These are phyloP conservation scores for Athene cunicularia DNA, from an alignment of 2,113 vertebrate species.

Conservation along the genomic window DNA sequence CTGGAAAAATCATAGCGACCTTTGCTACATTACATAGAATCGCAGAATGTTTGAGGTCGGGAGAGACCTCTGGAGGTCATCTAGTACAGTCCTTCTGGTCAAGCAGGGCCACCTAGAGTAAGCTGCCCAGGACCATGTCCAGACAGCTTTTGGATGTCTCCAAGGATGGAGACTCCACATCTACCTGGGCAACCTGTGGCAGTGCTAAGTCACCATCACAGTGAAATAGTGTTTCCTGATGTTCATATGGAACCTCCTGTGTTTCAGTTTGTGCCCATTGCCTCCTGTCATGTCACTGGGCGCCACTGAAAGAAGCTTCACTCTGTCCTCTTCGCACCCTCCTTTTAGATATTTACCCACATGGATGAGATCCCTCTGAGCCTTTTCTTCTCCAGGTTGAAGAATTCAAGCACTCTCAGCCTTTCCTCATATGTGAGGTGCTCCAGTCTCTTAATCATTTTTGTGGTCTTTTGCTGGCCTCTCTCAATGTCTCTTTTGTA, in stretches of 20 bases:
- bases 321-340: neutral
- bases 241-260: neutral
- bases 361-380: neutral
- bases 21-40: neutral
- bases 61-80: neutral
- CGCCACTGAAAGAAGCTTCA: too few relatives aligned
- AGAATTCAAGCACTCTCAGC: neutral
- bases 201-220: too few relatives aligned
- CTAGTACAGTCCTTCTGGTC: neutral
- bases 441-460: neutral
- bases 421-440: neutral
- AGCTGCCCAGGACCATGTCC: neutral
- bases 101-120: neutral
- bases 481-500: neutral
- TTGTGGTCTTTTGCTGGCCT: neutral
- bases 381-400: neutral
- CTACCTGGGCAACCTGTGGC: neutral
- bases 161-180: neutral
- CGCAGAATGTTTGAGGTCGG: neutral
- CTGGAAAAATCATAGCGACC: neutral
- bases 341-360: neutral
- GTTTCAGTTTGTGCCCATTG: neutral
- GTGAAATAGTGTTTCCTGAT: neutral
- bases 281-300: neutral
- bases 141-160: neutral